phyloP scores from a whole-genome alignment of 35 echinoderm and acorn worm genomes.

The Diadema setosum region DNA sequence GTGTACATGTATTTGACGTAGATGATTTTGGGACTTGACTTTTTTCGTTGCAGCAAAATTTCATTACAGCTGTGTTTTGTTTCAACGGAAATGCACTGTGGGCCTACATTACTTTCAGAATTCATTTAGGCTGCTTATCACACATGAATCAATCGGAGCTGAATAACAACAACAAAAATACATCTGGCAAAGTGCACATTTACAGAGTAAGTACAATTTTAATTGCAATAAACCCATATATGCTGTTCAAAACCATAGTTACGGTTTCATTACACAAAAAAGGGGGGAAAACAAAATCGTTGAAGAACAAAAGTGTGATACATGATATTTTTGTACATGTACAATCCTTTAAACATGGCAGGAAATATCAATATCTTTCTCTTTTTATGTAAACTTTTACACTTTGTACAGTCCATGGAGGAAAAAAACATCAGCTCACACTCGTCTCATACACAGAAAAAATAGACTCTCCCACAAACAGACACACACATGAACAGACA shows the following conservation, averaged over 20 bases:
- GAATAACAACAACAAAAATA: too few species aligned
- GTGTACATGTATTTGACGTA: too few species aligned
- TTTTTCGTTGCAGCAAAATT: too few species aligned
- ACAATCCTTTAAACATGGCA: neutral
- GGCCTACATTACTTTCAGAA: too few species aligned
- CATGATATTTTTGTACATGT: neutral
- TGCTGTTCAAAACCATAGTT: neutral
- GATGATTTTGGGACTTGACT: too few species aligned
- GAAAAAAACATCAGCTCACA: neutral
- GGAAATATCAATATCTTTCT: neutral
- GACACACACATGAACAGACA: neutral
- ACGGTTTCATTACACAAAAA: neutral
- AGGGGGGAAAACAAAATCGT: neutral
- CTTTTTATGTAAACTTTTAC: neutral
- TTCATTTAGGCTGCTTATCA: too few species aligned
- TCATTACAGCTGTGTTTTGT: too few species aligned
- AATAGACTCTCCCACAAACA: neutral
- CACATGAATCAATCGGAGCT: too few species aligned
- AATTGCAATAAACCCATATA: conserved; percentile 15
- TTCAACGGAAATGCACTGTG: too few species aligned
- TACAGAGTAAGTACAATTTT: conserved; percentile 15
- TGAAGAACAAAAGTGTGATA: neutral
- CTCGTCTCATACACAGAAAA: neutral
- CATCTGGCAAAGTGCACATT: neutral
- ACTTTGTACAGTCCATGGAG: neutral